Conservation (phyloP, 2,888 invertebrate genomes). For the Copidosoma aretas region DNA sequence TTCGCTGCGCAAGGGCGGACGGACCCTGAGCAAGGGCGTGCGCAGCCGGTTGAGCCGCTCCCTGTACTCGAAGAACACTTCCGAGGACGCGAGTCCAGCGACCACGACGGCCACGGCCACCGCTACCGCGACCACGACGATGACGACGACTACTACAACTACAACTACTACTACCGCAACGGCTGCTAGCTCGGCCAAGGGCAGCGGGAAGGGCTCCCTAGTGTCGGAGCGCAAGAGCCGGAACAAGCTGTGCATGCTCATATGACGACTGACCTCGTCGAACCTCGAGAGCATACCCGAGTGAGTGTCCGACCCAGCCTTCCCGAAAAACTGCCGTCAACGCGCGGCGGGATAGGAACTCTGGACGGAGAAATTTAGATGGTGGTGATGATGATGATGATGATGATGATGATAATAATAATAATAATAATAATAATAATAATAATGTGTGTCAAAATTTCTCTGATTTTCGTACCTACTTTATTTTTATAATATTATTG, state of each 20-base stretch:
- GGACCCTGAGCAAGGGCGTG: constrained; percentile 66
- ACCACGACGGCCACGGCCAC: background rate
- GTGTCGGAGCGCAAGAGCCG: constrained; percentile 58
- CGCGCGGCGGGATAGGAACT: too few relatives aligned
- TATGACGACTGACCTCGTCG: constrained; percentile 59
- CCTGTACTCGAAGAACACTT: constrained; percentile 62
- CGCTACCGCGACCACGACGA: background rate
- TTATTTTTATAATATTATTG: too few relatives aligned
- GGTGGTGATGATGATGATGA: too few relatives aligned
- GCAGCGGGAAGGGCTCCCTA: constrained; percentile 46
- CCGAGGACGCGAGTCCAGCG: constrained; percentile 50
- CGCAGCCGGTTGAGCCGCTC: constrained; percentile 66
- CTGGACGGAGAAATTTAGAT: too few relatives aligned
- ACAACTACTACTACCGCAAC: background rate
- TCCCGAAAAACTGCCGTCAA: too few relatives aligned
- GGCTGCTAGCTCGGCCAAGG: background rate
- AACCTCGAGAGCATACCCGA: constrained; percentile 60
- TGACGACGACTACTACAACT: background rate
- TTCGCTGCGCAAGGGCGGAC: constrained; percentile 65
- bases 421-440: too few relatives aligned
- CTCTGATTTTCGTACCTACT: too few relatives aligned
- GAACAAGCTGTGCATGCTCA: constrained; percentile 58
- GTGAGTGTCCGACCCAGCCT: constrained; percentile 42
- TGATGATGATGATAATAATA: too few relatives aligned
- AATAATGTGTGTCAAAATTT: too few relatives aligned